Percentiles rank a stretch among this genome's conserved stretches.
Evolutionary conservation across 2,888 invertebrate species (phyloP).

Genomic region (Heliconius erato): DNA sequence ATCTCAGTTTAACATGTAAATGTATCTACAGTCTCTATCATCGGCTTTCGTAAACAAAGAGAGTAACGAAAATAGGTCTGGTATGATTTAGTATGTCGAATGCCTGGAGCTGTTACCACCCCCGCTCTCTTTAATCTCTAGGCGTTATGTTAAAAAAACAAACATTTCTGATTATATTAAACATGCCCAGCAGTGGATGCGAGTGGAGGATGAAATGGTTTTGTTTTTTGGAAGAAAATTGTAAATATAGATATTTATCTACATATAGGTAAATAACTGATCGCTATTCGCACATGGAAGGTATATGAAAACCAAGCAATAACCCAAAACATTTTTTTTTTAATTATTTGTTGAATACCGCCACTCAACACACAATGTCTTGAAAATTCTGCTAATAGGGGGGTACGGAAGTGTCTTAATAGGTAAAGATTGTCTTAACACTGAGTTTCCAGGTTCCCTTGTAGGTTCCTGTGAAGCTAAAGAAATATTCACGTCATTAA

Average conservation of each 20-base stretch:
- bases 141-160: constrained; percentile 61
- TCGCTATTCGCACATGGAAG: background rate
- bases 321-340: too few relatives aligned
- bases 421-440: too few relatives aligned
- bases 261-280: too few relatives aligned
- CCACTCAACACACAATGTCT: too few relatives aligned
- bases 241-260: background rate
- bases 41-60: constrained; percentile 26
- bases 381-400: too few relatives aligned
- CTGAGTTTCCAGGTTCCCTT: too few relatives aligned
- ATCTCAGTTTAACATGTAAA: background rate
- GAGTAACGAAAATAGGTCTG: constrained; percentile 24
- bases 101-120: constrained; percentile 27
- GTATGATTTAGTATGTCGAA: constrained; percentile 37
- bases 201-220: background rate
- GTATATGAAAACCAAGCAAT: too few relatives aligned
- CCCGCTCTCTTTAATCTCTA: constrained; percentile 27
- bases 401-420: too few relatives aligned
- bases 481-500: too few relatives aligned
- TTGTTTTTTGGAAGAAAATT: background rate
- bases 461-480: too few relatives aligned
- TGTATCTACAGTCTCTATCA: background rate
- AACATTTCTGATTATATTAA: constrained; percentile 52
- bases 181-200: background rate
- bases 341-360: too few relatives aligned